A percentile compares a stretch with the other conserved stretches of the same genome.
Evolutionary conservation across 1,140 invertebrate species (phyloP).

Genomic region (Drosophila ficusphila): DNA sequence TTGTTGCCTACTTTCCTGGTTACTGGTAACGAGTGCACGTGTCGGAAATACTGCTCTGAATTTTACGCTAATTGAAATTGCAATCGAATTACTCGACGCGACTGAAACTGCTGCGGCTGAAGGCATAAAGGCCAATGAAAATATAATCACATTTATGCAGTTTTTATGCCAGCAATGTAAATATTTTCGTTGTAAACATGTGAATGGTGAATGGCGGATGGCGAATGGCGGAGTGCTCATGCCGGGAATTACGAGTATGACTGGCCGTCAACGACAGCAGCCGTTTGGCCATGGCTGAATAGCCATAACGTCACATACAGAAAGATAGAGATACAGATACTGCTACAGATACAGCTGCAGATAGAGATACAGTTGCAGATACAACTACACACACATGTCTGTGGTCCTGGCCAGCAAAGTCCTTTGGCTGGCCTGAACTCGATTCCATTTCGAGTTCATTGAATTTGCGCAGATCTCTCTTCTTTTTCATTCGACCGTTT

Average conservation of each 20-base stretch:
- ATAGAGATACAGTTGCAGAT: slow-evolving; percentile 11
- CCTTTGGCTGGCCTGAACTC: slow-evolving; percentile 23
- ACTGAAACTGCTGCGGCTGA: slow-evolving; percentile 34
- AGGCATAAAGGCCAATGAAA: slow-evolving; percentile 75
- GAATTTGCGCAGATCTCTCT: slow-evolving; percentile 75
- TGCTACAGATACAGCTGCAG: slow-evolving; percentile 10
- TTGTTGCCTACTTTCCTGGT: slow-evolving; percentile 26
- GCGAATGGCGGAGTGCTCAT: slow-evolving; percentile 8
- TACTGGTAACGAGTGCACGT: slow-evolving; percentile 8
- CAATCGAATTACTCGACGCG: slow-evolving; percentile 71
- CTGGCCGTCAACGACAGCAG: slow-evolving; percentile 23
- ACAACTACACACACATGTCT: slow-evolving; percentile 6
- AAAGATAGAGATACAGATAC: slow-evolving; percentile 1
- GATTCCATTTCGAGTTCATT: slow-evolving; percentile 78
- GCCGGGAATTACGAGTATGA: slow-evolving; percentile 30
- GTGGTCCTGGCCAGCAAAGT: slow-evolving; percentile 7
- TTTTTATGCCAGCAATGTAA: slow-evolving; percentile 82
- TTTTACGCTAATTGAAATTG: slow-evolving; percentile 81
- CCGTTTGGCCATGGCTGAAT: slow-evolving; percentile 30
- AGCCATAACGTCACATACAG: slow-evolving; percentile 38
- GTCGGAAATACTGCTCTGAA: slow-evolving; percentile 43
- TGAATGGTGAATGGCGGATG: slow-evolving; percentile 23
- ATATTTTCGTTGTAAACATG: slow-evolving; percentile 70
- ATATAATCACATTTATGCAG: slow-evolving; percentile 83
- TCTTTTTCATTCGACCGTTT: slow-evolving; percentile 19